Evolutionary conservation across 2,113 vertebrate species (phyloP), one percentile per base, ranked within the genome.

Genomic region (Rostratula benghalensis): DNA sequence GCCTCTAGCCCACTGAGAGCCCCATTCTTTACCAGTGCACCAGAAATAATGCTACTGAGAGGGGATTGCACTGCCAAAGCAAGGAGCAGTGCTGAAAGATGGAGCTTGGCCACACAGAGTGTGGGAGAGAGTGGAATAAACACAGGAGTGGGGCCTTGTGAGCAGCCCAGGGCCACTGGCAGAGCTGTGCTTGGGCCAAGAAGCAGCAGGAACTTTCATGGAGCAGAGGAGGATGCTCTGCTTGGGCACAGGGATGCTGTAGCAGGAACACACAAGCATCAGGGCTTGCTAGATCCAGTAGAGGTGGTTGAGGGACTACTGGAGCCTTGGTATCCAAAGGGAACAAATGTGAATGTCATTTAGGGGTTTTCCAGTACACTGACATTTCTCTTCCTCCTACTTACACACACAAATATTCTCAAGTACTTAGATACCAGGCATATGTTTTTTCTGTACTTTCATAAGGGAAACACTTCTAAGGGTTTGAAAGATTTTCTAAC

Each of bases 121-220:
- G 5, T 56, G 33, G 50, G 21, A 70, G 24, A 39, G 11, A 50
- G 14, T 6, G 15, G 19, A 53, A 28, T 28, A 46, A 53, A 53
- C 12, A 35, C 1, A 0, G 6, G 39, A 69, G 19, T 7, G 24
- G 13, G 45, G 7, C 15, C n/a, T n/a, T 2, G 1, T 0, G 0
- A 61, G 39, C 13, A 68, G 7, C 48, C 48, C 2, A 0, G 41
- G 37, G 30, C 45, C 74, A 67, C 33, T 5, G 3, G 16, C 2
- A 0, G 5, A 63, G 53, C 21, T 61, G 17, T 41, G 14, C 25
- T 12, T 0, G 22, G 35, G 64, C 28, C 16, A 27, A 27, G 15
- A 60, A 45, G 54, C 60, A 84, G 21, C 31, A 87, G 50, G 45
- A 59, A 45, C 21, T 9, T 39, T 43, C 27, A 48, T 1, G 4